Evolutionary conservation across 1,140 invertebrate genomes (phyloP).

Genomic region (Formica exsecta): DNA sequence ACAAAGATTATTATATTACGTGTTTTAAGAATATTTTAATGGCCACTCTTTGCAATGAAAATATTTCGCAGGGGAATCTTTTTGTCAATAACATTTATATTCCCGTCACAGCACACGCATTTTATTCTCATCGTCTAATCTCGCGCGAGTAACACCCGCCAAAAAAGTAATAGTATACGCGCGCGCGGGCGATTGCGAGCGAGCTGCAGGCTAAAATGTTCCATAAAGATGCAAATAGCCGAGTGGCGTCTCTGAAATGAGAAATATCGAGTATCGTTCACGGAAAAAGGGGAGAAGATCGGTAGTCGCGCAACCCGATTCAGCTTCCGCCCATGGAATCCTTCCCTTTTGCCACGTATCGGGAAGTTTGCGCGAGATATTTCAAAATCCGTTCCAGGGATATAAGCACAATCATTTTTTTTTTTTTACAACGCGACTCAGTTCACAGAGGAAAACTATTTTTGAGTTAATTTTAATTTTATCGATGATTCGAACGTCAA

Average conservation of each 20-base stretch:
- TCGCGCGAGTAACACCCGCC: constrained; percentile 52
- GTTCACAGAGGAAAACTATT: constrained; percentile 39
- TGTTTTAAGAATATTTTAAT: too few relatives aligned
- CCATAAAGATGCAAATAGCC: constrained; percentile 75
- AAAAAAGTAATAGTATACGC: constrained; percentile 60
- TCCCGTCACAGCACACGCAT: not conserved
- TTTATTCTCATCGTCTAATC: constrained; percentile 62
- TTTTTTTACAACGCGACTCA: constrained; percentile 44
- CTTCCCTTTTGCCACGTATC: constrained; percentile 36
- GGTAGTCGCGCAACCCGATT: constrained; percentile 41
- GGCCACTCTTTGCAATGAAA: not conserved
- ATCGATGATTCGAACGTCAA: constrained; percentile 12
- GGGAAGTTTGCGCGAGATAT: constrained; percentile 38
- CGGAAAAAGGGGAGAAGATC: constrained; percentile 39
- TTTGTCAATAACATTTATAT: constrained; percentile 22
- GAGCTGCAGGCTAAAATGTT: constrained; percentile 58
- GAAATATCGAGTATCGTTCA: constrained; percentile 71
- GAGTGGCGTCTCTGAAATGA: constrained; percentile 70
- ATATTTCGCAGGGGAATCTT: not conserved
- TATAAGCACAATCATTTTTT: constrained; percentile 53
- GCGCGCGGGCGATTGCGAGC: constrained; percentile 30
- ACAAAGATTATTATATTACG: not conserved
- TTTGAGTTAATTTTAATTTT: not conserved
- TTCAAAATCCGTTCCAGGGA: constrained; percentile 34
- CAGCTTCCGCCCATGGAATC: constrained; percentile 43